phyloP scores from a whole-genome alignment of 92 coral and sea anemone species.

The Paramuricea clavata region DNA sequence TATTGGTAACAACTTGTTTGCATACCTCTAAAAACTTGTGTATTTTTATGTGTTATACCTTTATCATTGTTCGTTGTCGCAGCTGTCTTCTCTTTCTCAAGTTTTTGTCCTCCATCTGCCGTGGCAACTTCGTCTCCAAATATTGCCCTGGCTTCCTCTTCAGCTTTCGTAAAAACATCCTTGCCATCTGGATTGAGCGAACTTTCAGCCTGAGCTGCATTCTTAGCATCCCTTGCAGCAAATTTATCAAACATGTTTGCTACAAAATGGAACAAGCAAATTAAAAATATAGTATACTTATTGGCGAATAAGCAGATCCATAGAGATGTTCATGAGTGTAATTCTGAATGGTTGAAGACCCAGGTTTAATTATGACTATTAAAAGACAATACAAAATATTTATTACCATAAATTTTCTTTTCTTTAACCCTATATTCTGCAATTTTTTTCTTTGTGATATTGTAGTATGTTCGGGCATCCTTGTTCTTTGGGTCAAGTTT shows the following conservation, averaged over 20 bases:
- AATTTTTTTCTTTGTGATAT: conserved; percentile 71
- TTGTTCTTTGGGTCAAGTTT: conserved; percentile 83
- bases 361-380: too few relatives aligned
- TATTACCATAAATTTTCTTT: conserved; percentile 81
- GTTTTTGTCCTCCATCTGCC: not conserved
- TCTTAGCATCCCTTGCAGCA: conserved; percentile 72
- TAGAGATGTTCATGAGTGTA: too few relatives aligned
- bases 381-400: too few relatives aligned
- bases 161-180: conserved; percentile 73
- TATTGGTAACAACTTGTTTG: too few relatives aligned
- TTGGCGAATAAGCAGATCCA: too few relatives aligned
- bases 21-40: too few relatives aligned
- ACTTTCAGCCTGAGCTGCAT: conserved; percentile 20
- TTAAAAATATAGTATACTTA: too few relatives aligned
- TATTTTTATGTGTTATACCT: too few relatives aligned
- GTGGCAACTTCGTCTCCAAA: conserved; percentile 14
- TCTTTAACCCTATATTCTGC: conserved; percentile 74
- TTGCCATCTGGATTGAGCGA: conserved; percentile 44
- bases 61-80: not conserved
- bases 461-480: conserved; percentile 80
- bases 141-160: conserved; percentile 47
- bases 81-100: not conserved
- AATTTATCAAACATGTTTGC: conserved; percentile 97
- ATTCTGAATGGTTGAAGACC: too few relatives aligned
- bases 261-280: conserved; percentile 35